Conservation (phyloP, 2,888 invertebrate genomes). For the Eupelmus urozonus region DNA sequence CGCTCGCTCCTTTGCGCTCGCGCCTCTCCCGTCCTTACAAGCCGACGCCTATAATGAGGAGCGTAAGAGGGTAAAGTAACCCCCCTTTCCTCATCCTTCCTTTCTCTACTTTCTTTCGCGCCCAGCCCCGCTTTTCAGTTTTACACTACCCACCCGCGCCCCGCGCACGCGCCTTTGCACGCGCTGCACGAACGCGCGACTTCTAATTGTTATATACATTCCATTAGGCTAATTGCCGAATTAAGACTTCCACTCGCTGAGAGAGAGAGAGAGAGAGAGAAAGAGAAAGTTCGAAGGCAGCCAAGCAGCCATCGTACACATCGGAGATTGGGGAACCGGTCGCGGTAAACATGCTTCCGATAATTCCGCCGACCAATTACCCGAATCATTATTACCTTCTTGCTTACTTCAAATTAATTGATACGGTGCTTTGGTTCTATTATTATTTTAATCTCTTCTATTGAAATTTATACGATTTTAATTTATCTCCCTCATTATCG, state of each 20-base stretch:
- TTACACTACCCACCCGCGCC: slow-evolving; percentile 60
- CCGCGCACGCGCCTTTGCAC: slow-evolving; percentile 55
- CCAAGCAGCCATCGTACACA: slow-evolving; percentile 16
- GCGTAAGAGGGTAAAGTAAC: slow-evolving; percentile 67
- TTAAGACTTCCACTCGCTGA: slow-evolving; percentile 67
- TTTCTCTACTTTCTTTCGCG: slow-evolving; percentile 54
- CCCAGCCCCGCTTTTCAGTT: slow-evolving; percentile 59
- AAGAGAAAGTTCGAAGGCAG: slow-evolving; percentile 58
- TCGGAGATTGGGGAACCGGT: slow-evolving; percentile 47
- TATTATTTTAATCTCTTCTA: too few species aligned
- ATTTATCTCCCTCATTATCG: too few species aligned
- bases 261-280: not conserved
- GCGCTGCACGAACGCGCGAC: slow-evolving; percentile 65
- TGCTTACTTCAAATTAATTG: slow-evolving; percentile 3
- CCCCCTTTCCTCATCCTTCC: slow-evolving; percentile 65
- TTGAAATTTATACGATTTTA: too few species aligned
- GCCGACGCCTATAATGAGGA: slow-evolving; percentile 65
- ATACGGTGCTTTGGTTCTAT: not conserved
- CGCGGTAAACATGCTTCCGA: slow-evolving; percentile 57
- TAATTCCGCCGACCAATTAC: slow-evolving; percentile 49
- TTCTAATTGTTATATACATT: slow-evolving; percentile 78
- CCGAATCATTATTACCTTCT: slow-evolving; percentile 42
- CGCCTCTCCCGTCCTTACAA: slow-evolving; percentile 59
- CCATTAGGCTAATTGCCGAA: slow-evolving; percentile 78
- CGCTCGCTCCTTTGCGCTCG: slow-evolving; percentile 42